Base-by-base conservation (phyloP, 2,797 vertebrate species). In the Sebastes matsubarae region DNA sequence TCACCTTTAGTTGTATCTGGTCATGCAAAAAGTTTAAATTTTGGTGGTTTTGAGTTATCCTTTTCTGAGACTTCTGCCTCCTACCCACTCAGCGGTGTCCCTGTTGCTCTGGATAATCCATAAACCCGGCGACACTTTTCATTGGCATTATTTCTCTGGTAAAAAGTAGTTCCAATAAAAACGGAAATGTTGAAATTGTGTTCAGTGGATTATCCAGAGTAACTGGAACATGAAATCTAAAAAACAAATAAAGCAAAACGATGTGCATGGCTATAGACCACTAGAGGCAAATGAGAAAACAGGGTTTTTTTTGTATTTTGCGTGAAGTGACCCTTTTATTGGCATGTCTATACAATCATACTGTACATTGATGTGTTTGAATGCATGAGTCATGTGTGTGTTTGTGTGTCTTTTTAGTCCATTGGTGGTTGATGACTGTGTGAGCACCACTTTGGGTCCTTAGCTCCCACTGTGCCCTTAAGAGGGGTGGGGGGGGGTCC, bases 381-480 rank as follows among this genome's bases (percentile, higher is more conserved):
- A 54, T 54, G 50, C 20, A n/a, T 54, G 50, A 54, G 20, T 66
- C 64, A 25, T 25, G 63, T 46, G 20, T 78, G 70, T 80, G 70
- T 79, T 63, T 80, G 77, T 71, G 34, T 68, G 69, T 81, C 65
- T 81, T 72, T 78, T 84, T 68, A 77, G 77, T 84, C 76, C 59
- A 50, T 16, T 80, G 81, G 60, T 60, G 20, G 83, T 83, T 84
- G 83, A 79, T 85, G 84, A 87, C 68, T 85, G 70, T 81, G 54
- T 72, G 68, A 90, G 82, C 64, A 59, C 84, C 87, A 87, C 82
- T 92, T 75, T 78, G 88, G 85, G 85, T 87, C 84, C 75, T 91
- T 68, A 77, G 69, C 82, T 85, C 87, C 88, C 25, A 79, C 86
- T 84, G 89, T 88, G 90, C 70, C 84, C 68, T 73, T 29, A 74